These are phyloP conservation scores for Rhagium mordax DNA, from an alignment of 2,888 invertebrate genomes.

Conservation along the genomic window DNA sequence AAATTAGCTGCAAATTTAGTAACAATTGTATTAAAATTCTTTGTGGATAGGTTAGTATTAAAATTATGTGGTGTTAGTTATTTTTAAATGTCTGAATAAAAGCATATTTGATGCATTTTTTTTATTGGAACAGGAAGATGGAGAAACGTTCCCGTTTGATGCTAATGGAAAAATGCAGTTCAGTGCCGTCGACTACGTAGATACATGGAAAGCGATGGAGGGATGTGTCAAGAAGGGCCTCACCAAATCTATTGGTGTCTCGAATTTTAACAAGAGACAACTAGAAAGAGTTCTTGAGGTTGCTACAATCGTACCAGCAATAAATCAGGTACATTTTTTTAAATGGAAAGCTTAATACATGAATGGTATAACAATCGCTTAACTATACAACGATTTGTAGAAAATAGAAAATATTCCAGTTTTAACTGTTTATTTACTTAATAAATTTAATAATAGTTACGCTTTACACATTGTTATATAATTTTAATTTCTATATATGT, in stretches of 20 bases:
- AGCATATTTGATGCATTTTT: not conserved
- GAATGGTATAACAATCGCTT: too few species aligned
- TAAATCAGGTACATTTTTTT: slow-evolving; percentile 51
- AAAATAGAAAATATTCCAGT: not conserved
- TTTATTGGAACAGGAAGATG: slow-evolving; percentile 63
- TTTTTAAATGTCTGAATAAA: not conserved
- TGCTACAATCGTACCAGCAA: slow-evolving; percentile 78
- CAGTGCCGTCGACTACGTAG: slow-evolving; percentile 81
- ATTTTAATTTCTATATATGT: slow-evolving; percentile 36
- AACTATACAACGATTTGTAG: too few species aligned
- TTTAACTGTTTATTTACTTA: not conserved
- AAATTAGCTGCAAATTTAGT: too few species aligned
- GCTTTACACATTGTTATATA: not conserved
- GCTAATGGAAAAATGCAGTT: slow-evolving; percentile 59
- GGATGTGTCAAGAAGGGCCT: slow-evolving; percentile 79
- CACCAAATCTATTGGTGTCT: slow-evolving; percentile 85
- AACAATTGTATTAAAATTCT: too few species aligned
- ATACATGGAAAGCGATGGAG: slow-evolving; percentile 88
- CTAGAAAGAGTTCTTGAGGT: slow-evolving; percentile 78
- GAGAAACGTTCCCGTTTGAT: slow-evolving; percentile 57
- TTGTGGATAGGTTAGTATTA: too few species aligned
- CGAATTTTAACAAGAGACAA: slow-evolving; percentile 89
- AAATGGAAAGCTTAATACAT: too few species aligned
- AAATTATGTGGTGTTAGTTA: not conserved
- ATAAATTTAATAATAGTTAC: not conserved